These are phyloP conservation scores for Lottia scabra DNA, from an alignment of 2,888 invertebrate species.

Conservation along the genomic window DNA sequence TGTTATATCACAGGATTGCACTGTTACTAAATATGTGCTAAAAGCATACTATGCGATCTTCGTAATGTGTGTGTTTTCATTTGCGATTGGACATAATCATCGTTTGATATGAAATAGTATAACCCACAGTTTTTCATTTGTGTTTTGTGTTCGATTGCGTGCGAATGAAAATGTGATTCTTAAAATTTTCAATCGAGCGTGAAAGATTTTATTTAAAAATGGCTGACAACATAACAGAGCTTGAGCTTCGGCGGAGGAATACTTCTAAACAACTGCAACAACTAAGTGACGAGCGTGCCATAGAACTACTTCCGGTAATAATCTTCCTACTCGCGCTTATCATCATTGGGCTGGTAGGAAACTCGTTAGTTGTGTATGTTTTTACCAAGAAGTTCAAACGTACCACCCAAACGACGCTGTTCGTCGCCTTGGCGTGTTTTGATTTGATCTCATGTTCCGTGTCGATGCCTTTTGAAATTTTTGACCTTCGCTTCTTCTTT, in stretches of 20 bases:
- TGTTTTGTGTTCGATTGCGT: not conserved
- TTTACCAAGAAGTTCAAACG: constrained; percentile 43
- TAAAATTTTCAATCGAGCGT: too few relatives aligned
- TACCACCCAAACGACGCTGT: constrained; percentile 47
- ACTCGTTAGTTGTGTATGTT: constrained; percentile 47
- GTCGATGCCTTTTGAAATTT: constrained; percentile 50
- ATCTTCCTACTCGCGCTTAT: constrained; percentile 44
- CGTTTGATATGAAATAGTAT: not conserved
- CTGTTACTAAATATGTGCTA: too few relatives aligned
- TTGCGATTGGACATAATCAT: too few relatives aligned
- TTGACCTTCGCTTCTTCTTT: constrained; percentile 46
- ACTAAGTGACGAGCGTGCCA: constrained; percentile 41
- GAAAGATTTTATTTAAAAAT: not conserved
- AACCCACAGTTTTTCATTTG: not conserved
- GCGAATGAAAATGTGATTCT: not conserved
- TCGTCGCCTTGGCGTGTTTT: constrained; percentile 47
- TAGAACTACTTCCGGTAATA: constrained; percentile 45
- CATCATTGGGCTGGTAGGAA: constrained; percentile 48
- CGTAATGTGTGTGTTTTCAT: too few relatives aligned
- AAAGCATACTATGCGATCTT: too few relatives aligned
- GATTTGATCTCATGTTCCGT: constrained; percentile 49
- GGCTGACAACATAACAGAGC: too few relatives aligned
- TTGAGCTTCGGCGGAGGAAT: not conserved
- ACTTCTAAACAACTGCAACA: constrained; percentile 24
- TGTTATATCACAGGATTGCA: too few relatives aligned